Percentiles rank a stretch among this genome's conserved stretches.
These are phyloP conservation scores for Euphysa ruthae DNA, from an alignment of 30 jellyfish, hydroid and myxozoan genomes.

Conservation along the genomic window DNA sequence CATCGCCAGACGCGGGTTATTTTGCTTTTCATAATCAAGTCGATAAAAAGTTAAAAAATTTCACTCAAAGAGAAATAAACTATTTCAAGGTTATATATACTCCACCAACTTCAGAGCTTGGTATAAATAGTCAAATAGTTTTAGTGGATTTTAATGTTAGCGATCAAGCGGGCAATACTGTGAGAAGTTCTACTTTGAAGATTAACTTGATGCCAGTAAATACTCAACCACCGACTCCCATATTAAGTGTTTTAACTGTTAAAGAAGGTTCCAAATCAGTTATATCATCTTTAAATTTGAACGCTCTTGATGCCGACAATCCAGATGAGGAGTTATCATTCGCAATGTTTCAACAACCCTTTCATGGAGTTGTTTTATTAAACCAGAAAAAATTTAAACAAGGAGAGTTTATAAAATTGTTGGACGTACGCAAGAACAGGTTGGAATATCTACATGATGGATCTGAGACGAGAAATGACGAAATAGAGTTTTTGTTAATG, in stretches of 20 bases:
- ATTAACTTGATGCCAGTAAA: constrained; percentile 66
- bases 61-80: constrained; percentile 73
- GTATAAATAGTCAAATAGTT: constrained; percentile 50
- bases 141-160: constrained; percentile 49
- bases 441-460: constrained; percentile 81
- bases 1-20: background rate
- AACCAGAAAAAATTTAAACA: constrained; percentile 38
- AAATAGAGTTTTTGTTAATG: constrained; percentile 38
- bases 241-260: constrained; percentile 43
- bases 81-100: constrained; percentile 75
- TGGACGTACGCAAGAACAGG: constrained; percentile 38
- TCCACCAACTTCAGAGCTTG: constrained; percentile 58
- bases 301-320: constrained; percentile 66
- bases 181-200: constrained; percentile 37
- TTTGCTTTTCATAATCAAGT: constrained; percentile 18
- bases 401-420: constrained; percentile 53
- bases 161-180: constrained; percentile 66
- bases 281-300: constrained; percentile 40
- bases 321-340: constrained; percentile 47
- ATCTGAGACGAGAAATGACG: constrained; percentile 63
- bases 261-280: constrained; percentile 44
- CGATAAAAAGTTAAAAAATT: constrained; percentile 18
- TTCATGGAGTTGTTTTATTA: constrained; percentile 53
- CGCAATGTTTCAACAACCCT: constrained; percentile 44
- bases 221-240: constrained; percentile 71